Evolutionary conservation across 1,140 invertebrate species (phyloP).

Genomic region (Subanguina moxae): DNA sequence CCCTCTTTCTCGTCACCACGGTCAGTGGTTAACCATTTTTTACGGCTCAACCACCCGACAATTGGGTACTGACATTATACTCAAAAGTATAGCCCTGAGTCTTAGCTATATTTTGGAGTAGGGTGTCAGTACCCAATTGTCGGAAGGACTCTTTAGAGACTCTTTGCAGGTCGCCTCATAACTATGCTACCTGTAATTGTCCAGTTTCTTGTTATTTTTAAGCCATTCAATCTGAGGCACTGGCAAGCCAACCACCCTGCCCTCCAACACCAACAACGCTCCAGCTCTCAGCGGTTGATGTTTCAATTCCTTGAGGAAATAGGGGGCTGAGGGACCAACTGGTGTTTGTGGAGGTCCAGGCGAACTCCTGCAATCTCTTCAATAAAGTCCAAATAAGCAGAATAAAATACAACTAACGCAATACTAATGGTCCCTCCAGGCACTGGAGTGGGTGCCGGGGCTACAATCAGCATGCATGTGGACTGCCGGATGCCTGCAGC

Average conservation of each 20-base stretch:
- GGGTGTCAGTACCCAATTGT: no score
- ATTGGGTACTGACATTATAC: no score
- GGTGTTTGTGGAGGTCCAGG: slow-evolving; percentile 56
- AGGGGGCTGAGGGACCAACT: slow-evolving; percentile 52
- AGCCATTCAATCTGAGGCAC: slow-evolving; percentile 72
- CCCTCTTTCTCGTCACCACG: no score
- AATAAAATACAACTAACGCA: slow-evolving; percentile 27
- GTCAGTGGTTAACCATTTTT: no score
- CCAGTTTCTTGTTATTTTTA: slow-evolving; percentile 83
- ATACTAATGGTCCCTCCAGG: slow-evolving; percentile 52
- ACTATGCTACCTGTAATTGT: slow-evolving; percentile 65
- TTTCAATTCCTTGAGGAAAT: slow-evolving; percentile 55
- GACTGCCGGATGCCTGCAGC: slow-evolving; percentile 57
- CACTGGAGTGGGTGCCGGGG: slow-evolving; percentile 56
- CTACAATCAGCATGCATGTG: slow-evolving; percentile 58
- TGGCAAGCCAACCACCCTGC: slow-evolving; percentile 50
- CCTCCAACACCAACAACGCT: slow-evolving; percentile 44
- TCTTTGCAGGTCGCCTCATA: background rate
- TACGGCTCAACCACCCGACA: no score
- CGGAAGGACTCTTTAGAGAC: no score
- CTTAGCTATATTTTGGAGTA: no score
- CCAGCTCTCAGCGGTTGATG: slow-evolving; percentile 53
- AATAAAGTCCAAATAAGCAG: background rate
- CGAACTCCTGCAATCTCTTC: slow-evolving; percentile 48
- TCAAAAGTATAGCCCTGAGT: no score